These are phyloP conservation scores for Astatoreochromis straeleni DNA, from an alignment of 2,113 vertebrate species.

Conservation along the genomic window DNA sequence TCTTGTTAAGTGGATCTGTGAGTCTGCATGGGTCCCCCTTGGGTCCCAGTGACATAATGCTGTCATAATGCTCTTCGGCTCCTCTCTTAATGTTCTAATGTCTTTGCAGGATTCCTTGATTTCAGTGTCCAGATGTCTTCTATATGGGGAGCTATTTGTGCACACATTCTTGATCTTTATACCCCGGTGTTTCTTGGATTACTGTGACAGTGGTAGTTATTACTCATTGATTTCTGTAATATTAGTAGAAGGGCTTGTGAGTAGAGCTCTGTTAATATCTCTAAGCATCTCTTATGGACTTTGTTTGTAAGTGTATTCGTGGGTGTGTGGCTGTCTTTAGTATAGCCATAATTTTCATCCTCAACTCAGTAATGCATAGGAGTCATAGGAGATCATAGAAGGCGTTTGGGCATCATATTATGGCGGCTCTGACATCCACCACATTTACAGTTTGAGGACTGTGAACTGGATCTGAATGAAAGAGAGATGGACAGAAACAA, in stretches of 20 bases:
- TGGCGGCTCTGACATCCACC: slow-evolving; percentile 89
- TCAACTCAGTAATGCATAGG: background rate
- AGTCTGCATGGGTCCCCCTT: background rate
- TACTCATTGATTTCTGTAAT: background rate
- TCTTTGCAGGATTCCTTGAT: background rate
- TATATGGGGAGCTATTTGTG: background rate
- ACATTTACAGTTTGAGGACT: slow-evolving; percentile 88
- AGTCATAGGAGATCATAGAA: background rate
- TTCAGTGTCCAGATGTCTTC: background rate
- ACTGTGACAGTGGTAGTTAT: background rate
- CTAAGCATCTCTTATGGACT: background rate
- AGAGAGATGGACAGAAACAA: background rate
- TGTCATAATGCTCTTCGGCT: background rate
- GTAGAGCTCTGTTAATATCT: background rate
- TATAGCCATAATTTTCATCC: background rate
- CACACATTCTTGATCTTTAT: background rate
- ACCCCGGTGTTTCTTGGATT: background rate
- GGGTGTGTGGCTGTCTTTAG: background rate
- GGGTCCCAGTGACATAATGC: background rate
- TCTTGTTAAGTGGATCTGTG: background rate
- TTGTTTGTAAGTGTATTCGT: background rate
- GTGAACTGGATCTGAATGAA: slow-evolving; percentile 84
- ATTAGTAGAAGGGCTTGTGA: background rate
- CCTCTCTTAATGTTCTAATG: background rate
- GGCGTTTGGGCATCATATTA: background rate